A percentile compares a stretch with the other conserved stretches of the same genome.
These are phyloP conservation scores for Aricia artaxerxes DNA, from an alignment of 2,888 invertebrate species.

Conservation along the genomic window DNA sequence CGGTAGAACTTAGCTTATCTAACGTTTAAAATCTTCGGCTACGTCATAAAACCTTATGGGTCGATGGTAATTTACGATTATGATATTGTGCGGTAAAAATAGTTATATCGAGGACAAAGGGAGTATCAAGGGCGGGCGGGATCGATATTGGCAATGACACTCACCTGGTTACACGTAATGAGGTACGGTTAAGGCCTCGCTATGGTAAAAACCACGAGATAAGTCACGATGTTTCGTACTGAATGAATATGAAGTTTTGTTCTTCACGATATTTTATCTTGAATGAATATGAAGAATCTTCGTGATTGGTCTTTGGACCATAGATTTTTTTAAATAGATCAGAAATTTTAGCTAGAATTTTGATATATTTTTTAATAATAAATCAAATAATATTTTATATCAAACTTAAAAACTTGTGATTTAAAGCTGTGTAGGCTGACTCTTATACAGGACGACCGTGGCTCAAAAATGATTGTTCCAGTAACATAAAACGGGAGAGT, in stretches of 20 bases:
- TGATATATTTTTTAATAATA: no score
- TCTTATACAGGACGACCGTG: neutral
- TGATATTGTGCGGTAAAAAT: slow-evolving; percentile 8
- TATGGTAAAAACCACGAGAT: neutral
- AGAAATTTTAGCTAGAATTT: no score
- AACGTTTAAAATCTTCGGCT: neutral
- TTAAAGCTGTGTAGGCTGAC: neutral
- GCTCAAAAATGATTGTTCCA: neutral
- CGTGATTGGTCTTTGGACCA: neutral
- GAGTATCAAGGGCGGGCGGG: slow-evolving; percentile 35
- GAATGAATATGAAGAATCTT: no score
- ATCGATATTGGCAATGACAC: slow-evolving; percentile 36
- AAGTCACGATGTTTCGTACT: neutral
- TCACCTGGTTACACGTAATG: slow-evolving; percentile 13
- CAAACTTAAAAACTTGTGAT: neutral
- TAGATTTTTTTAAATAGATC: neutral
- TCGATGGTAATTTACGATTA: slow-evolving; percentile 10
- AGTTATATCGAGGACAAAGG: slow-evolving; percentile 8
- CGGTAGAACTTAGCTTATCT: neutral
- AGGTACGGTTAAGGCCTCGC: neutral
- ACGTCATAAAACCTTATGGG: slow-evolving; percentile 19
- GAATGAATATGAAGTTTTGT: no score
- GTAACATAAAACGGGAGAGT: neutral
- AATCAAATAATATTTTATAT: no score
- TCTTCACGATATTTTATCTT: no score